These are phyloP conservation scores for Trichomycterus rosablanca DNA, from an alignment of 2,113 vertebrate genomes.

Conservation along the genomic window DNA sequence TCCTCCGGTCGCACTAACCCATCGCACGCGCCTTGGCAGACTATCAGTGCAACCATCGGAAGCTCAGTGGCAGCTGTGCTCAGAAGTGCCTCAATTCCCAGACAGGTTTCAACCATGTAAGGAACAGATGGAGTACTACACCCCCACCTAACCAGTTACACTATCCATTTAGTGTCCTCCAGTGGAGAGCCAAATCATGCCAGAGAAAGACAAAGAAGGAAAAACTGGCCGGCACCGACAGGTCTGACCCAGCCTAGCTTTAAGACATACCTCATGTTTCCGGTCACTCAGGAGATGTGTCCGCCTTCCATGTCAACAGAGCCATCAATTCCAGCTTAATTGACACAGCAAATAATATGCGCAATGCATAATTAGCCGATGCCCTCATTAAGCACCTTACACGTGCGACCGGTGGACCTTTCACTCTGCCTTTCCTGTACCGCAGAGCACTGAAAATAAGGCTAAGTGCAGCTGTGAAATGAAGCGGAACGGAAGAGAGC, in stretches of 20 bases:
- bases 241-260: slow-evolving; percentile 28
- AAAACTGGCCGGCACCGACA: neutral
- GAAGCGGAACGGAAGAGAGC: slow-evolving; percentile 23
- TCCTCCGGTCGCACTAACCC: slow-evolving; percentile 8
- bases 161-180: slow-evolving; percentile 37
- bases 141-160: slow-evolving; percentile 42
- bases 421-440: neutral
- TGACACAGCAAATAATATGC: slow-evolving; percentile 19
- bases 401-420: neutral
- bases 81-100: slow-evolving; percentile 38
- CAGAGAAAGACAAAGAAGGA: slow-evolving; percentile 1
- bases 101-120: slow-evolving; percentile 43
- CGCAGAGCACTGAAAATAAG: slow-evolving; percentile 19
- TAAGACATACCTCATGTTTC: slow-evolving; percentile 7
- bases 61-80: slow-evolving; percentile 44
- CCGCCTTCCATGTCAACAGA: neutral
- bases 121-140: slow-evolving; percentile 51
- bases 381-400: slow-evolving; percentile 15
- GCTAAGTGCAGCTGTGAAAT: slow-evolving; percentile 25
- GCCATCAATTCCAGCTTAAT: slow-evolving; percentile 7
- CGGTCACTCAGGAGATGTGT: slow-evolving; percentile 5
- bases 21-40: slow-evolving; percentile 33
- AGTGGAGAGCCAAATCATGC: slow-evolving; percentile 14
- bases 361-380: slow-evolving; percentile 26
- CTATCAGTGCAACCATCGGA: slow-evolving; percentile 2